Evolutionary conservation across 2,888 invertebrate species (phyloP), one percentile per base, ranked within the genome.

Genomic region (Euplexia lucipara): DNA sequence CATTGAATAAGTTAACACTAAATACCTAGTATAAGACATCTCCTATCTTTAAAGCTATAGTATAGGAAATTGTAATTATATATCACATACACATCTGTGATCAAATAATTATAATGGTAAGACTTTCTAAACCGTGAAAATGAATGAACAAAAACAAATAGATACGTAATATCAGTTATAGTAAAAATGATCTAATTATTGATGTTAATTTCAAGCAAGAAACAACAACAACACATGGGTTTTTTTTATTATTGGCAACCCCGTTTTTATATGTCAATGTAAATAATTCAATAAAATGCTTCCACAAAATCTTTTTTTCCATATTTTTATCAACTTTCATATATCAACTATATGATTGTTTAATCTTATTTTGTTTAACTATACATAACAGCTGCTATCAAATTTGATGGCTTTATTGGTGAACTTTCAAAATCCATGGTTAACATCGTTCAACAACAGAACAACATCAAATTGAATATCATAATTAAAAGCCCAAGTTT

Each of bases 31-130:
- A 22, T 42, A 63, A 20, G 32, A 45, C 35, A 60, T 67, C 42
- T 60, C 47, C 65, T 71, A 77, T 78, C 69, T 47, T 71, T 81
- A 83, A 83, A 81, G 78, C 83, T 81, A 68, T 65, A 45, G 48
- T 71, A 74, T 83, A 81, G 81, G 80, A 78, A 78, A 64, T 69
- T 44, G 60, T 75, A 63, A 57, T 74, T 79, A 75, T 79, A 75
- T 83, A 84, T 85, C 87, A 85, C 84, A 86, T 83, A 81, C 68
- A 74, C 79, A 79, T 66, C 69, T 48, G 64, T 66, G 39, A 66
- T 49, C 66, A 69, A 61, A 70, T 69, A 61, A 49, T 57, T 64
- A 71, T 52, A 59, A 60, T 58, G 45, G 61, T 68, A 75, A 79
- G 69, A 70, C 70, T 63, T 52, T 57, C 41, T 7, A 57, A 68